Base-by-base conservation (phyloP, 2,888 invertebrate genomes). In the Sturmia bella region DNA sequence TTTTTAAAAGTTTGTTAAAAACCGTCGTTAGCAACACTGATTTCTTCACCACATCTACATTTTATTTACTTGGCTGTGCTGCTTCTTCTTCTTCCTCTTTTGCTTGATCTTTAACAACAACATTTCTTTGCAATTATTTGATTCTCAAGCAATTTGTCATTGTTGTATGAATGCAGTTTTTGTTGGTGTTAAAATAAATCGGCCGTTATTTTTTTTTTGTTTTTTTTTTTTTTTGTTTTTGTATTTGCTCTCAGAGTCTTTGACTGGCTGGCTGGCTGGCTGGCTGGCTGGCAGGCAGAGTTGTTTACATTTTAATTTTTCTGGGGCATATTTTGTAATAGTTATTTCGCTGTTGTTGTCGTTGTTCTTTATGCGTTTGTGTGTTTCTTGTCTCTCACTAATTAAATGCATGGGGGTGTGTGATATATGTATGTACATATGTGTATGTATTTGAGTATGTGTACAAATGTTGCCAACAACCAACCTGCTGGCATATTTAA, bases 281-380 rank as follows among this genome's bases (percentile, higher is more conserved):
- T 39, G 54, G 54, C 66, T 32, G 43, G 39, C 52, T 54, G 32
- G 32, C 32, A 32, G 43, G 27, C 52, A 37, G 11, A 19, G 32
- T 61, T 81, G 80, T 81, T 81, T 81, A 81, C 81, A 74, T 19
- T 69, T 63, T 39, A 63, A n/a, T 77, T 32, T 32, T 70, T 81
- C 81, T 81, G 81, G 81, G 77, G 69, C 81, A 81, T 39, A 37
- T 56, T 73, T 69, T 61, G 24, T 19, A 48, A 48, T 32, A 32
- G 32, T 32, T 32, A 9, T 32, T 32, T 5, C 7, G 6, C 6
- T 6, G 12, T 39, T 50, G 41, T n/a, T 41, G 24, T 19, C 57
- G 17, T 45, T 75, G 43, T 39, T 66, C n/a, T 52, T 63, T n/a
- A 27, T 61, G 24, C n/a, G 4, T 48, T 74, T 37, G 24, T 27